Conservation (phyloP, 92 coral and sea anemone genomes). For the Ricordea florida region DNA sequence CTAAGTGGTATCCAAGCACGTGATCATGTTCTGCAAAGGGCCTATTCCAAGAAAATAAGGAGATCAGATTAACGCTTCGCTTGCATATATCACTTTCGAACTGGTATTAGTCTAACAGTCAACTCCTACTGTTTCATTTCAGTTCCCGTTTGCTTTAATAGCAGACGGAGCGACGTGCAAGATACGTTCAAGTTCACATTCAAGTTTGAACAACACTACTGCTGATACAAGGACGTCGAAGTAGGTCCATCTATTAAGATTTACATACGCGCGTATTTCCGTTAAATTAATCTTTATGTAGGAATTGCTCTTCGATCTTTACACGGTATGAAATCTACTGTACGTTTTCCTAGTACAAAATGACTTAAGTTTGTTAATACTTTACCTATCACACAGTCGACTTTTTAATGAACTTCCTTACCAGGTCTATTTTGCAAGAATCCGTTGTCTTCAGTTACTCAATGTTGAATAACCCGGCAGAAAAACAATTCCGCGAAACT, state of each 20-base stretch:
- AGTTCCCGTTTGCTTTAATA: background rate
- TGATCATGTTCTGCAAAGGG: too few species aligned
- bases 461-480: background rate
- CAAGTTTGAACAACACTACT: too few species aligned
- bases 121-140: background rate
- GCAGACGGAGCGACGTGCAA: conserved; percentile 12
- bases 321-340: conserved; percentile 1
- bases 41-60: background rate
- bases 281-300: background rate
- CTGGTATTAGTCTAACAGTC: background rate
- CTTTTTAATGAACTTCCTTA: background rate
- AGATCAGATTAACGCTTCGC: background rate
- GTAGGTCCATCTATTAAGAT: too few species aligned
- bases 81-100: background rate
- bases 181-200: too few species aligned
- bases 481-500: too few species aligned
- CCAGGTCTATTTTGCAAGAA: conserved; percentile 4
- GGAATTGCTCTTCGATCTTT: conserved; percentile 1
- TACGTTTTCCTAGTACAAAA: conserved; percentile 5
- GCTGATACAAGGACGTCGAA: too few species aligned
- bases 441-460: background rate
- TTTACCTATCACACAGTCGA: background rate
- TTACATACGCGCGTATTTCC: background rate
- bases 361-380: background rate
- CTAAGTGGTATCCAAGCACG: too few species aligned